A percentile compares a stretch with the other conserved stretches of the same genome.
phyloP scores from a whole-genome alignment of 2,797 vertebrate species.

The Molossus molossus region DNA sequence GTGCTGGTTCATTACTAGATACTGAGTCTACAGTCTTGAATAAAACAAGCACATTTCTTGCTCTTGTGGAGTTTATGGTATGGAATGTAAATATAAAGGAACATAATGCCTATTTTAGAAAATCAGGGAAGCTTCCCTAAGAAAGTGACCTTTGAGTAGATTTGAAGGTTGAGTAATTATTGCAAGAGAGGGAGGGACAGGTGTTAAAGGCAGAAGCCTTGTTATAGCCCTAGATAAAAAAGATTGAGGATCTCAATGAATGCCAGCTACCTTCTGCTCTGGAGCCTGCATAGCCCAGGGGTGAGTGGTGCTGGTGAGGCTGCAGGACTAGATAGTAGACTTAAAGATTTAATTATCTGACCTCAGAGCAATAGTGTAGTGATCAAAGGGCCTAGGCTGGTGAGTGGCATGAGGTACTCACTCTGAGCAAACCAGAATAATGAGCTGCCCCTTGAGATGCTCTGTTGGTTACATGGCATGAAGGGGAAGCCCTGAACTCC shows the following conservation, averaged over 20 bases:
- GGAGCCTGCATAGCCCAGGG: rapidly evolving
- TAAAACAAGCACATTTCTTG: slow-evolving; percentile 44
- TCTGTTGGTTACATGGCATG: not conserved
- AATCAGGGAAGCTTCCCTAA: slow-evolving; percentile 2
- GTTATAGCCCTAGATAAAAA: not conserved
- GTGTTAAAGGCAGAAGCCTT: not conserved
- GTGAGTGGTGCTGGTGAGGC: not conserved
- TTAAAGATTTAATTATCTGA: not conserved
- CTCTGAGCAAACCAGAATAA: not conserved
- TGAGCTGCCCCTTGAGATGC: not conserved
- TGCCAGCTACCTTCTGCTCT: not conserved
- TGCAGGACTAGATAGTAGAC: not conserved
- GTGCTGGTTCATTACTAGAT: not conserved
- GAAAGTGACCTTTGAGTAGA: slow-evolving; percentile 41
- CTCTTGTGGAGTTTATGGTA: not conserved
- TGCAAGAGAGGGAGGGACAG: not conserved
- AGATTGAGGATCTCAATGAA: not conserved
- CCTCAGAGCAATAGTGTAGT: not conserved
- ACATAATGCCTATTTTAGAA: not conserved
- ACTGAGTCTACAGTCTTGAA: not conserved
- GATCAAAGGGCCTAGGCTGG: not conserved
- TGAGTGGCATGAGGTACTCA: not conserved
- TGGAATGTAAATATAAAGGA: slow-evolving; percentile 45
- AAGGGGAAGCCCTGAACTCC: not conserved
- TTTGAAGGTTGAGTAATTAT: slow-evolving; percentile 11